Evolutionary conservation across 2,113 vertebrate genomes (phyloP).

Genomic region (Neodon shergylaensis): DNA sequence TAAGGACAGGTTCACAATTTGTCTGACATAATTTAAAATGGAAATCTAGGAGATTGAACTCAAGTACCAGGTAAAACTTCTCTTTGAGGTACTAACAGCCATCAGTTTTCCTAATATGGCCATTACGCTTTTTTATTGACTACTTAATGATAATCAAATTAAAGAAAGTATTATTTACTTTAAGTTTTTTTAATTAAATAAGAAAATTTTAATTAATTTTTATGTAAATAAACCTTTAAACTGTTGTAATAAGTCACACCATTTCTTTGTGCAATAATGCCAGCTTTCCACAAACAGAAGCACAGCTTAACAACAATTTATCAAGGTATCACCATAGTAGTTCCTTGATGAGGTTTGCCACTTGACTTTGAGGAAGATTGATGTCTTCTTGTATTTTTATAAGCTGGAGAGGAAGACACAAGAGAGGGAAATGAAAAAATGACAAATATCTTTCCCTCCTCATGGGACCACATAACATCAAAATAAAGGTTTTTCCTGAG

Average conservation of each 20-base stretch:
- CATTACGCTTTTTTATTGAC: neutral
- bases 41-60: neutral
- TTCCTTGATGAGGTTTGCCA: neutral
- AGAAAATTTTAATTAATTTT: too few species aligned
- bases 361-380: too few species aligned
- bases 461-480: neutral
- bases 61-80: neutral
- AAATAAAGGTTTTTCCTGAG: neutral
- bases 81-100: neutral
- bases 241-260: neutral
- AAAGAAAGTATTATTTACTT: too few species aligned
- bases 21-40: neutral
- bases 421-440: neutral
- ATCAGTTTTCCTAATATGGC: neutral
- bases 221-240: neutral
- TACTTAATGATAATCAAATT: neutral
- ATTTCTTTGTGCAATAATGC: neutral
- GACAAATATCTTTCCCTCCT: neutral
- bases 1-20: neutral
- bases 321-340: neutral
- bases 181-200: too few species aligned
- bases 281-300: neutral
- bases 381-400: neutral
- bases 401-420: neutral
- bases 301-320: neutral